Base-by-base conservation (phyloP, 1,140 invertebrate species). In the Campodea augens region DNA sequence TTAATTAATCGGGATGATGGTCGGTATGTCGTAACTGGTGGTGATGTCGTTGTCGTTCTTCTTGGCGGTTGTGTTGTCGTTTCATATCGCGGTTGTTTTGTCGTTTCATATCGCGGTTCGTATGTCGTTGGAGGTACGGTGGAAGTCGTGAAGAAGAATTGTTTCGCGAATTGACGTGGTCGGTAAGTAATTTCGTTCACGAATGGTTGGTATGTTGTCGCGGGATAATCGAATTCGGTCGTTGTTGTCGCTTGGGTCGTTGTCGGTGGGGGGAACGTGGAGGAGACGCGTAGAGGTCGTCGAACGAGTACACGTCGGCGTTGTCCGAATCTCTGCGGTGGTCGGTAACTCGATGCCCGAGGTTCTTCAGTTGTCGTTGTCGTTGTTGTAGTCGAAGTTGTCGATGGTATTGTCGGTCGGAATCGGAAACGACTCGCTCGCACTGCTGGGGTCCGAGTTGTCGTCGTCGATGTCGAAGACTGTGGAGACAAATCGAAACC, bases 11-110 rank as follows among this genome's bases (percentile, higher is more conserved):
- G 18, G 15, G 5, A 3, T 18, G 22, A 22, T 3, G 15, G 18
- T 41, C 18, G 39, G 18, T 41, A n/a, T 41, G 18, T 41, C 13
- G 39, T 41, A n/a, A 20, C 18, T 19, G 39, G 39, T 13, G 39
- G 18, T 4, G 22, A 41, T 20, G 39, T 41, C 7, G 27, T 32
- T 3, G 39, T 41, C 18, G 39, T 4, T 18, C 3, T 18, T 3
- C 2, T 37, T 4, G 4, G 4, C 4, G n/a, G 15, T 3, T n/a
- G 4, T 37, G 3, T n/a, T 4, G 36, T 37, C 10, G 15, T 37
- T 10, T 37, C n/a, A 10, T 4, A 18, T 37, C 36, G 15, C 10
- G 15, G 7, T n/a, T 32, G 10, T 37, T 37, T n/a, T 19, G 15
- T 4, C 2, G 3, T 37, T 10, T 19, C 2, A n/a, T 19, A 18